These are phyloP conservation scores for Coptotermes formosanus DNA, from an alignment of 1,140 invertebrate genomes.

Conservation along the genomic window DNA sequence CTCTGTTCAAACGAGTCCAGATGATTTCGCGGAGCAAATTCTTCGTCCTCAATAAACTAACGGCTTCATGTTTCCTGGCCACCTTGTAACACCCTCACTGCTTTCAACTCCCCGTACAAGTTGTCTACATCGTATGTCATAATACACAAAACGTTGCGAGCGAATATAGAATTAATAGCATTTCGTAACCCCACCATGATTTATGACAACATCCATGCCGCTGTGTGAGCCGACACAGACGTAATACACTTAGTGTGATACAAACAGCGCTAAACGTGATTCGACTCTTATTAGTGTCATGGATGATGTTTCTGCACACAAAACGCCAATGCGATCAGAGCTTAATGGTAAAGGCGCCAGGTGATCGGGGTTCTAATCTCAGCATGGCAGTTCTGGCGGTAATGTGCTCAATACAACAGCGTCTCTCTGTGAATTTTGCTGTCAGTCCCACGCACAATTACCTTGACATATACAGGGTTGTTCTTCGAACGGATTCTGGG, in stretches of 20 bases:
- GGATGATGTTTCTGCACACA: background rate
- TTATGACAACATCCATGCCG: background rate
- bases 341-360: background rate
- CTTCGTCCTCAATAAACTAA: too few species aligned
- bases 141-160: conserved; percentile 8
- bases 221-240: background rate
- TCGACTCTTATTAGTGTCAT: background rate
- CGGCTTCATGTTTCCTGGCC: background rate
- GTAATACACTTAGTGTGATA: background rate
- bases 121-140: background rate
- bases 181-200: background rate
- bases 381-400: too few species aligned
- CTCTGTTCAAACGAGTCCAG: too few species aligned
- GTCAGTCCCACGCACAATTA: too few species aligned
- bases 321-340: background rate
- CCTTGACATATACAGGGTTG: too few species aligned
- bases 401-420: too few species aligned
- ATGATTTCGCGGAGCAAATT: too few species aligned
- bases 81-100: background rate
- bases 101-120: background rate
- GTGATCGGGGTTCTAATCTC: too few species aligned
- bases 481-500: too few species aligned
- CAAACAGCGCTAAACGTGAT: background rate
- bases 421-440: too few species aligned
- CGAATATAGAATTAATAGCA: conserved; percentile 17